Evolutionary conservation across 2,113 vertebrate genomes (phyloP).

Genomic region (Rhinichthys klamathensis): DNA sequence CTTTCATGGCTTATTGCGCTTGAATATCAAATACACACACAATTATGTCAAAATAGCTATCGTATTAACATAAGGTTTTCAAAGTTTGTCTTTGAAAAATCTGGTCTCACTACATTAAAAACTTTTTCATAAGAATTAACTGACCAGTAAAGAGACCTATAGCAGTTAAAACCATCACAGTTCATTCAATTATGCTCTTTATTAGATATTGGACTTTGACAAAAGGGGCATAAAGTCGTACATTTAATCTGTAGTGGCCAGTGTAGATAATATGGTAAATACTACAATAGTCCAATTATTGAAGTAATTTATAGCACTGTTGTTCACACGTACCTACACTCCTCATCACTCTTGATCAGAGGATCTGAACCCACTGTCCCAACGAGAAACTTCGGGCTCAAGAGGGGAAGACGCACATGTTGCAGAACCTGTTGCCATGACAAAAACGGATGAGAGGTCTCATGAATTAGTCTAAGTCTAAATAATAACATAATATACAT

Average conservation of each 20-base stretch:
- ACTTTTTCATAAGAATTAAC: background rate
- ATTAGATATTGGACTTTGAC: no score
- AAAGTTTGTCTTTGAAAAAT: no score
- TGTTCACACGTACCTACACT: slow-evolving; percentile 85
- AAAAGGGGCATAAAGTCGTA: no score
- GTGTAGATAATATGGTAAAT: no score
- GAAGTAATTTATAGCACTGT: no score
- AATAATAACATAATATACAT: background rate
- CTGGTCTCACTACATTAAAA: background rate
- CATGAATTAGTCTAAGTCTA: background rate
- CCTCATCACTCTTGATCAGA: slow-evolving; percentile 98
- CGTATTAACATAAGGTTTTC: no score
- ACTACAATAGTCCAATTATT: no score
- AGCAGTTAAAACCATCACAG: background rate
- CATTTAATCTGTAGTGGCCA: no score
- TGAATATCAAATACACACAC: no score
- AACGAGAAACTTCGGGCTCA: slow-evolving; percentile 97
- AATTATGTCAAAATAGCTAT: no score
- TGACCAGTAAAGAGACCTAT: background rate
- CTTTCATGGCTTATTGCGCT: no score
- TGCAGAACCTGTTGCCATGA: slow-evolving; percentile 85
- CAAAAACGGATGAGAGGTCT: background rate
- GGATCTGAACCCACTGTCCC: slow-evolving; percentile 97
- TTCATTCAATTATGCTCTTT: no score
- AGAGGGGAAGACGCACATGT: slow-evolving; percentile 91